phyloP scores from a whole-genome alignment of 2,888 invertebrate species.

The Chrysomela aeneicollis region DNA sequence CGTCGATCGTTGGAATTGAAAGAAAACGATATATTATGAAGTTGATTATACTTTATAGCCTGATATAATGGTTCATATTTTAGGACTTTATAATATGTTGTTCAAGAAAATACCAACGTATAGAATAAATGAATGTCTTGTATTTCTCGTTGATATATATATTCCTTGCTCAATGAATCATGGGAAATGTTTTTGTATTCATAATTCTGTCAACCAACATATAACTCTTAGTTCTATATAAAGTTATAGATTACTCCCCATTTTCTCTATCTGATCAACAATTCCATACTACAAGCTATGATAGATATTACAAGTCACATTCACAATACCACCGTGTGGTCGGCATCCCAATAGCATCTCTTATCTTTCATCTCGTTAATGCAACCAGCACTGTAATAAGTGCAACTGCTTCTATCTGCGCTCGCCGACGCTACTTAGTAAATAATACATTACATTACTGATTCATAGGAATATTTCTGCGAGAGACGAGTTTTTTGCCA shows the following conservation, averaged over 20 bases:
- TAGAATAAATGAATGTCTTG: no score
- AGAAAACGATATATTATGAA: no score
- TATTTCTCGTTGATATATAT: no score
- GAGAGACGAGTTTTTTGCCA: slow-evolving; percentile 27
- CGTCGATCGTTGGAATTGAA: no score
- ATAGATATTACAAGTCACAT: slow-evolving; percentile 34
- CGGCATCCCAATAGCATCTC: slow-evolving; percentile 37
- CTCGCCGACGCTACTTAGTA: slow-evolving; percentile 34
- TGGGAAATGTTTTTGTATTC: background rate
- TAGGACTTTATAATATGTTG: no score
- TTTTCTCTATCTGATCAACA: background rate
- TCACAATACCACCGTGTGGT: slow-evolving; percentile 39
- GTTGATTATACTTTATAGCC: no score
- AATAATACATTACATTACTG: slow-evolving; percentile 45
- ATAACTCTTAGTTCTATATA: background rate
- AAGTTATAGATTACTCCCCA: background rate
- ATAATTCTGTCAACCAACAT: background rate
- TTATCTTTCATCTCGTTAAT: slow-evolving; percentile 41
- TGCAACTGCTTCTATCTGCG: slow-evolving; percentile 34
- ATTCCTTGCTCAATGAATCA: no score
- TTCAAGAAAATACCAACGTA: no score
- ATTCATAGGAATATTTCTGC: slow-evolving; percentile 39
- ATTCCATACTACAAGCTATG: slow-evolving; percentile 30
- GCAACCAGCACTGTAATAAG: slow-evolving; percentile 37
- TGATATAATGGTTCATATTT: no score